These are phyloP conservation scores for Tiliacea citrago DNA, from an alignment of 2,888 invertebrate genomes.

Conservation along the genomic window DNA sequence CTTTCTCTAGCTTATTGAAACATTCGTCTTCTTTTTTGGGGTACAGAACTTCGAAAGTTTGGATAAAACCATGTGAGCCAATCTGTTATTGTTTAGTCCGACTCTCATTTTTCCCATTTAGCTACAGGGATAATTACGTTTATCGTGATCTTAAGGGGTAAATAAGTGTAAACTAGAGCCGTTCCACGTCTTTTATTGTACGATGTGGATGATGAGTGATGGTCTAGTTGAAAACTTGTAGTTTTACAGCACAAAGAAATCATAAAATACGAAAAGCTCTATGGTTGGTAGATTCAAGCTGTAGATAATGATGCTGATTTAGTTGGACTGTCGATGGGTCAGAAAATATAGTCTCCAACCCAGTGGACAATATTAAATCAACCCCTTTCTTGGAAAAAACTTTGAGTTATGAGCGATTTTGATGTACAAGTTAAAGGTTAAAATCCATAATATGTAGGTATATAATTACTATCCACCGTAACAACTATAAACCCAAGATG, in stretches of 20 bases:
- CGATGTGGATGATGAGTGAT: not conserved
- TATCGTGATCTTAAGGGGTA: no score
- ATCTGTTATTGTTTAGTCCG: not conserved
- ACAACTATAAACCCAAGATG: slow-evolving; percentile 20
- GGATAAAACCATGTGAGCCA: not conserved
- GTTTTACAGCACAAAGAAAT: not conserved
- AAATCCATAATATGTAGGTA: not conserved
- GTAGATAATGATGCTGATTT: not conserved
- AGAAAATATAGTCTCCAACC: not conserved
- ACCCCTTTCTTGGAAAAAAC: not conserved
- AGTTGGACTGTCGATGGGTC: not conserved
- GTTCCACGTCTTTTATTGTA: not conserved
- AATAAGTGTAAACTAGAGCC: not conserved
- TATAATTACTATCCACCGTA: not conserved
- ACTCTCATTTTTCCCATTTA: not conserved
- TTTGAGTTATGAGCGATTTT: not conserved
- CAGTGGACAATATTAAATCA: not conserved
- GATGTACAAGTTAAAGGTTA: not conserved
- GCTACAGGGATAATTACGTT: not conserved
- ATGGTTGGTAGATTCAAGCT: not conserved
- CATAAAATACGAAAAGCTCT: not conserved
- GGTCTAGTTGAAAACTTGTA: not conserved
- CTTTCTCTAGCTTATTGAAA: not conserved
- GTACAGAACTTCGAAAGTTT: not conserved
- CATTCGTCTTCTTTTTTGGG: not conserved